A percentile compares a stretch with the other conserved stretches of the same genome.
Conservation (phyloP, 2,888 invertebrate species). For the Selenia dentaria region DNA sequence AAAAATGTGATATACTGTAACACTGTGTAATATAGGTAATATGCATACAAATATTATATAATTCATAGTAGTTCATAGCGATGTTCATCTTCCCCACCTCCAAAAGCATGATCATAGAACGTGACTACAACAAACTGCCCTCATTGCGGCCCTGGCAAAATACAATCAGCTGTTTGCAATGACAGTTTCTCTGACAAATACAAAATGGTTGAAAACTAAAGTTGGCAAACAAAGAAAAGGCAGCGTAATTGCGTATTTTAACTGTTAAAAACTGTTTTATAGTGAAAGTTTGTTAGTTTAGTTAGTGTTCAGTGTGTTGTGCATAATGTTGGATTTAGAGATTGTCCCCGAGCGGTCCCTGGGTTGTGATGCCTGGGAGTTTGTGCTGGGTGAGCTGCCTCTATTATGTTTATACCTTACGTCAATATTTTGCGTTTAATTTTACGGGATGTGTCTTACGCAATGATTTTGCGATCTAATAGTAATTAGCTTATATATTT, state of each 20-base stretch:
- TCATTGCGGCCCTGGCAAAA: slow-evolving; percentile 67
- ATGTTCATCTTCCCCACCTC: too few species aligned
- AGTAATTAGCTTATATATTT: slow-evolving; percentile 26
- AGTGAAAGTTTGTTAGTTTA: slow-evolving; percentile 79
- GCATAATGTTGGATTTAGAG: slow-evolving; percentile 97
- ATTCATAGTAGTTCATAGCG: too few species aligned
- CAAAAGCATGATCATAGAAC: too few species aligned
- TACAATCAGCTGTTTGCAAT: slow-evolving; percentile 85
- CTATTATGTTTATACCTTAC: slow-evolving; percentile 73
- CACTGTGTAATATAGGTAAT: too few species aligned
- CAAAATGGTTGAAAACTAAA: slow-evolving; percentile 85
- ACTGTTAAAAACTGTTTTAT: slow-evolving; percentile 64
- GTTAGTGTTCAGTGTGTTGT: slow-evolving; percentile 93
- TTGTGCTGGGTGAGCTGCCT: slow-evolving; percentile 93
- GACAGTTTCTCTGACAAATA: slow-evolving; percentile 85
- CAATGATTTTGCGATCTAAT: slow-evolving; percentile 58
- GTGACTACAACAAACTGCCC: neutral
- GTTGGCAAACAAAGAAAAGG: slow-evolving; percentile 84
- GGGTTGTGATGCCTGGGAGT: slow-evolving; percentile 99
- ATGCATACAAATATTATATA: too few species aligned
- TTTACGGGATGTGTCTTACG: slow-evolving; percentile 70
- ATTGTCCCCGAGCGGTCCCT: slow-evolving; percentile 97
- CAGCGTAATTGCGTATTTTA: slow-evolving; percentile 77
- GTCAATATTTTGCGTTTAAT: slow-evolving; percentile 83
- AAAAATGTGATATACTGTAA: too few species aligned